Evolutionary conservation across 2,888 invertebrate species (phyloP).

Genomic region (Lysandra coridon): DNA sequence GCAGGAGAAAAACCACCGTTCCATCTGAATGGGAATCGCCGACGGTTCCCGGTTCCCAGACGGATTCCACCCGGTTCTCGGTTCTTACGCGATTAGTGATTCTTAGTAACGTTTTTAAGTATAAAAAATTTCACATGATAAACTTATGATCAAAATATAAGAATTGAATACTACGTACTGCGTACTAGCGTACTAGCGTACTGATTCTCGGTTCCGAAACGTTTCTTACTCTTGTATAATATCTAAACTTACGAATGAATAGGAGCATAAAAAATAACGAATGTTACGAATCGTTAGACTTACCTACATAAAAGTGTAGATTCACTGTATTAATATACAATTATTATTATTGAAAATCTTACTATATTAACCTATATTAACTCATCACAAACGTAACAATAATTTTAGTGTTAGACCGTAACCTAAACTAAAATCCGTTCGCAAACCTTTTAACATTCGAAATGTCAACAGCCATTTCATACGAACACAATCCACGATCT

Average conservation of each 20-base stretch:
- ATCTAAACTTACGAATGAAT: too few relatives aligned
- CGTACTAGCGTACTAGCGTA: too few relatives aligned
- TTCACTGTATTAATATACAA: too few relatives aligned
- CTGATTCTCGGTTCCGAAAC: too few relatives aligned
- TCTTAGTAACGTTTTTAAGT: background rate
- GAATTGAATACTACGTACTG: background rate
- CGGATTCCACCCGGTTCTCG: background rate
- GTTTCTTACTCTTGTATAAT: too few relatives aligned
- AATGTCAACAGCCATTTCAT: slow-evolving; percentile 8
- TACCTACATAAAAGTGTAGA: too few relatives aligned
- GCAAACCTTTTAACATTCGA: background rate
- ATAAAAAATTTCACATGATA: background rate
- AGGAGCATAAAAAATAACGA: too few relatives aligned
- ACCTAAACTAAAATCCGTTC: background rate
- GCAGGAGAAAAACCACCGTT: slow-evolving; percentile 32
- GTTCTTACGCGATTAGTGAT: background rate
- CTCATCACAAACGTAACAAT: too few relatives aligned
- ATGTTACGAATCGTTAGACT: too few relatives aligned
- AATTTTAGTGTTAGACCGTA: too few relatives aligned
- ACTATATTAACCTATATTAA: too few relatives aligned
- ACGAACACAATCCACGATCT: slow-evolving; percentile 19
- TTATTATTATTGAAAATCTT: too few relatives aligned
- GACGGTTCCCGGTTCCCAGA: background rate
- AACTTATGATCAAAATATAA: background rate
- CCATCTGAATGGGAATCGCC: background rate